phyloP scores from a whole-genome alignment of 2,797 vertebrate genomes.

The Anguilla megastoma region DNA sequence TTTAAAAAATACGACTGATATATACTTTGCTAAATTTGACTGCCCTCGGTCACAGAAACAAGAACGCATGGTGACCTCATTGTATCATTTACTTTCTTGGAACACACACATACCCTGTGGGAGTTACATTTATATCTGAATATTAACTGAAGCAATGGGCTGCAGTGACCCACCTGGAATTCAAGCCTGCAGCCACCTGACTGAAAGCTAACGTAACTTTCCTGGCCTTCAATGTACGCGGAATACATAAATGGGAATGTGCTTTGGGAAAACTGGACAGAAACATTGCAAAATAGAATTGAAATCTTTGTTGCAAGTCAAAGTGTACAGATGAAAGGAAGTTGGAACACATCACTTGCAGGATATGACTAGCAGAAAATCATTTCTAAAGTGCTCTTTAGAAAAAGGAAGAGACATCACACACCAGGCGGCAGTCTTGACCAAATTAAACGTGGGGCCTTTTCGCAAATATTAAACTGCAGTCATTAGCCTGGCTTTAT shows the following conservation, averaged over 20 bases:
- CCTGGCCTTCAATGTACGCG: not conserved
- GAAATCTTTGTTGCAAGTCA: not conserved
- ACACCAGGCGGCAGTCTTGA: constrained; percentile 6
- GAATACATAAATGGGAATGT: not conserved
- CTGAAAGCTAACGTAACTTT: not conserved
- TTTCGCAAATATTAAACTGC: not conserved
- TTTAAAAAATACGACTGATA: not conserved
- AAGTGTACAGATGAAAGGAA: not conserved
- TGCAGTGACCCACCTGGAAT: not conserved
- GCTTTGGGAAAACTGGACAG: not conserved
- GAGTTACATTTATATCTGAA: not conserved
- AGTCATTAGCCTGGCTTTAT: constrained; percentile 33
- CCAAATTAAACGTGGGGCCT: not conserved
- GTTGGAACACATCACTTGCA: not conserved
- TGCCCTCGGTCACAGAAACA: not conserved
- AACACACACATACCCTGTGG: not conserved
- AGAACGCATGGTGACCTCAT: not conserved
- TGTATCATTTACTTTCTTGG: not conserved
- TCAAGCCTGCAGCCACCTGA: not conserved
- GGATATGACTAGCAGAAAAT: not conserved
- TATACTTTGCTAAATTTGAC: not conserved
- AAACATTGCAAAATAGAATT: not conserved
- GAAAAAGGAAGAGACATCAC: not conserved
- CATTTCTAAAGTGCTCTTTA: not conserved
- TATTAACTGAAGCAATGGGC: not conserved